Evolutionary conservation across 2,888 invertebrate genomes (phyloP).

Genomic region (Luperina testacea): DNA sequence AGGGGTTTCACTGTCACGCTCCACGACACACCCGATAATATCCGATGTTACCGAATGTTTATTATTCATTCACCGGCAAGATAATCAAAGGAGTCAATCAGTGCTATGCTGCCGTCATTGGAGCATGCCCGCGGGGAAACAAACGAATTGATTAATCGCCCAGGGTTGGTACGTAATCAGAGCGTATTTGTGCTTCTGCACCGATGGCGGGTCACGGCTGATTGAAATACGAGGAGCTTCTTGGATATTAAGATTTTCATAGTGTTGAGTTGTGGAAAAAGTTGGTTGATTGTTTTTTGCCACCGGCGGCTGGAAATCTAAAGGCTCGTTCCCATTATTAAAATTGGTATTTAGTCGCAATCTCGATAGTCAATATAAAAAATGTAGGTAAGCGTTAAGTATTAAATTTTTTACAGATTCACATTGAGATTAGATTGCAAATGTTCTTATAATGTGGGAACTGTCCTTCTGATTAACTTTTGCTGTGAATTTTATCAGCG

Average conservation of each 20-base stretch:
- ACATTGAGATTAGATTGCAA: background rate
- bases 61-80: constrained; percentile 72
- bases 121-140: constrained; percentile 71
- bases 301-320: background rate
- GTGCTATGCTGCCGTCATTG: constrained; percentile 65
- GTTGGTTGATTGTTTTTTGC: background rate
- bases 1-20: constrained; percentile 16
- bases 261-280: background rate
- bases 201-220: constrained; percentile 45
- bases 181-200: constrained; percentile 65
- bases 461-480: background rate
- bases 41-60: constrained; percentile 60
- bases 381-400: background rate
- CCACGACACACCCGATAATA: constrained; percentile 53
- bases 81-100: constrained; percentile 77
- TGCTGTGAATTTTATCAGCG: background rate
- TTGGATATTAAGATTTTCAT: constrained; percentile 36
- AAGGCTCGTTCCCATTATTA: background rate
- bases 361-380: background rate
- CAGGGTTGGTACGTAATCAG: constrained; percentile 66
- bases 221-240: constrained; percentile 34
- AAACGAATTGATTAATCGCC: constrained; percentile 75
- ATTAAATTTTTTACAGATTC: too few species aligned
- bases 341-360: background rate
- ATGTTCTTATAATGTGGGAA: background rate